Percentiles rank a stretch among this genome's conserved stretches.
Conservation (phyloP, 37 sponge, comb jelly and placozoan species). For the Mnemiopsis leidyi region DNA sequence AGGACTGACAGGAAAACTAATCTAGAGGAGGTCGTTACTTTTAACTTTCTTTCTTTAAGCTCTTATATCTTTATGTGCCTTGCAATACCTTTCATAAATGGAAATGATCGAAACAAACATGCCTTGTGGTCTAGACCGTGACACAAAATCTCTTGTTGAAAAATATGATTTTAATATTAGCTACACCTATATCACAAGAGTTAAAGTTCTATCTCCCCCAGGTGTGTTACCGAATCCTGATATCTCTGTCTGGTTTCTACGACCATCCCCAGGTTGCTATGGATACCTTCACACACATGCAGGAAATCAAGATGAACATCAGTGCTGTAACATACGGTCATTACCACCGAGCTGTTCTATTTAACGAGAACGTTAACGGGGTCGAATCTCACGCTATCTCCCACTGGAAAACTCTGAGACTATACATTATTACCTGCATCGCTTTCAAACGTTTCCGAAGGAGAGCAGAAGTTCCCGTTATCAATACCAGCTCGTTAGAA, state of each 20-base stretch:
- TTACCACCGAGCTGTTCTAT: conserved; percentile 47
- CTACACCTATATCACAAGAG: no score
- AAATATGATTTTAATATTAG: background rate
- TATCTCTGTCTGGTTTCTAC: conserved; percentile 61
- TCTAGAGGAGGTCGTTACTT: conserved; percentile 34
- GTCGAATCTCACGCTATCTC: background rate
- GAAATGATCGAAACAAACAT: no score
- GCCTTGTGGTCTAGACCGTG: no score
- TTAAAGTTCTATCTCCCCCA: background rate
- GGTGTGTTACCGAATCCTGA: conserved; percentile 58
- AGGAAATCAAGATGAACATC: conserved; percentile 54
- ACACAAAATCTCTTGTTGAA: no score
- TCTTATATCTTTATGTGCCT: no score
- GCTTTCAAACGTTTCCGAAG: conserved; percentile 13
- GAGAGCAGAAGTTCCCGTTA: background rate
- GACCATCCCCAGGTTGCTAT: conserved; percentile 47
- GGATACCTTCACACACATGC: conserved; percentile 60
- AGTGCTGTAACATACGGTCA: conserved; percentile 61
- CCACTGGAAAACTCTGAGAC: conserved; percentile 15
- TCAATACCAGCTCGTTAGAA: conserved; percentile 24
- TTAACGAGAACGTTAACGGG: conserved; percentile 9
- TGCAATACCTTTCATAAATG: no score
- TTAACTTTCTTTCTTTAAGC: background rate
- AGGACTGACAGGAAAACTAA: conserved; percentile 55
- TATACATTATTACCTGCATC: background rate